Percentiles rank a stretch among this genome's conserved stretches.
These are phyloP conservation scores for Rhynchonycteris naso DNA, from an alignment of 2,797 vertebrate species.

Conservation along the genomic window DNA sequence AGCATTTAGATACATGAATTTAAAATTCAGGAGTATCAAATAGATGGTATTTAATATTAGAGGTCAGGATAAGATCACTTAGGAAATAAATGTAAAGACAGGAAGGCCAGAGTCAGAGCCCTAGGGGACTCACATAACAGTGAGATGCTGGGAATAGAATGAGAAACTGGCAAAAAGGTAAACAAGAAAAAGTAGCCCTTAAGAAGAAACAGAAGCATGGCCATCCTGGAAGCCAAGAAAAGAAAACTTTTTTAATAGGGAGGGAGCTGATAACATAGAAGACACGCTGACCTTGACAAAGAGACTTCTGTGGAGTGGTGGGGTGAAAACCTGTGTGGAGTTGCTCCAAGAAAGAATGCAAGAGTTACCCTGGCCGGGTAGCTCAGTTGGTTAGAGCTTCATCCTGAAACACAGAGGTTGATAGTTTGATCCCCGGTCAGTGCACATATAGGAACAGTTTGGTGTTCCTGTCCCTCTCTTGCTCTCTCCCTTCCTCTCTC, in stretches of 20 bases:
- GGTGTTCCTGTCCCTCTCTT: no score
- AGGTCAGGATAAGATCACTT: background rate
- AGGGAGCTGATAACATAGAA: background rate
- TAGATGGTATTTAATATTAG: background rate
- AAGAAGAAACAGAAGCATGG: background rate
- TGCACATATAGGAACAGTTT: no score
- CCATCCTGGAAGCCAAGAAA: background rate
- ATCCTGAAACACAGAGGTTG: no score
- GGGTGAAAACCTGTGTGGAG: background rate
- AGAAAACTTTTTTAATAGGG: background rate
- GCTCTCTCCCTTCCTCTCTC: no score
- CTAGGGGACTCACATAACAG: background rate
- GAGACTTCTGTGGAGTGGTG: background rate
- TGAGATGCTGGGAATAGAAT: background rate
- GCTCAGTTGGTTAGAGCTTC: no score
- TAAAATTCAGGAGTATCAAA: background rate
- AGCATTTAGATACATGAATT: background rate
- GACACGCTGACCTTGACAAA: background rate
- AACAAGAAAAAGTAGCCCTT: background rate
- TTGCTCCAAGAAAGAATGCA: background rate
- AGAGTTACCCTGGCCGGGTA: background rate
- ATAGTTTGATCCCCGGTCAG: no score
- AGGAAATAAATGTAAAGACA: background rate
- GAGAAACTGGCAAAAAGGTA: background rate
- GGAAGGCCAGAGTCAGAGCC: background rate